These are phyloP conservation scores for Micoletzkya japonica DNA, from an alignment of 2,888 invertebrate species.

Conservation along the genomic window DNA sequence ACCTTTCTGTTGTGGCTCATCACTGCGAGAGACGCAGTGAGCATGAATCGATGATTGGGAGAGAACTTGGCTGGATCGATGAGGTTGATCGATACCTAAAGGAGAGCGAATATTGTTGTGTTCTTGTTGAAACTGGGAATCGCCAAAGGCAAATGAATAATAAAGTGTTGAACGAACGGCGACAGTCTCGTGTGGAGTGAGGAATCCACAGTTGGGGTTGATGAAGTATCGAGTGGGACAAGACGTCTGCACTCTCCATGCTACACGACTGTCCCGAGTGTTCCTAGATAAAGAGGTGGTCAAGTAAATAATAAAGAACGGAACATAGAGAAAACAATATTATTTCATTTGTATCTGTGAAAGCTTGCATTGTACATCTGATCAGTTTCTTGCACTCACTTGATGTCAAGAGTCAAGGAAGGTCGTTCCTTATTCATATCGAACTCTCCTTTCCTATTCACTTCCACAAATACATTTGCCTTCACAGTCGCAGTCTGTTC, in stretches of 20 bases:
- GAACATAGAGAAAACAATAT: background rate
- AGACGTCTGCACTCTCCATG: conserved; percentile 23
- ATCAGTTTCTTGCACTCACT: too few relatives aligned
- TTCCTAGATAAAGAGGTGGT: conserved; percentile 6
- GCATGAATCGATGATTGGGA: conserved; percentile 21
- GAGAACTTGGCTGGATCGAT: conserved; percentile 1
- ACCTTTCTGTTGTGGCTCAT: conserved; percentile 29
- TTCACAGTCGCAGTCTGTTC: too few relatives aligned
- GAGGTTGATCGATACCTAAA: conserved; percentile 11
- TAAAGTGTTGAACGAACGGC: background rate
- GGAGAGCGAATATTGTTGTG: too few relatives aligned
- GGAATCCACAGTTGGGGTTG: conserved; percentile 22
- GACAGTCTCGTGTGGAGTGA: conserved; percentile 14
- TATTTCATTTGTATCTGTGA: background rate
- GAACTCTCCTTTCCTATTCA: too few relatives aligned
- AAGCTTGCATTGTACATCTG: background rate
- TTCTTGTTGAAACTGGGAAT: too few relatives aligned
- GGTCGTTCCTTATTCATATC: conserved; percentile 5
- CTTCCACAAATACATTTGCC: too few relatives aligned
- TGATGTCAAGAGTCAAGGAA: conserved; percentile 5
- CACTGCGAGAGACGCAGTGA: conserved; percentile 24
- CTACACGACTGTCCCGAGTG: conserved; percentile 5
- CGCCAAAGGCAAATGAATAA: too few relatives aligned
- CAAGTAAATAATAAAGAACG: too few relatives aligned
- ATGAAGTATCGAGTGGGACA: conserved; percentile 25